Evolutionary conservation across 2,888 invertebrate species (phyloP).

Genomic region (Athripsodes cinereus): DNA sequence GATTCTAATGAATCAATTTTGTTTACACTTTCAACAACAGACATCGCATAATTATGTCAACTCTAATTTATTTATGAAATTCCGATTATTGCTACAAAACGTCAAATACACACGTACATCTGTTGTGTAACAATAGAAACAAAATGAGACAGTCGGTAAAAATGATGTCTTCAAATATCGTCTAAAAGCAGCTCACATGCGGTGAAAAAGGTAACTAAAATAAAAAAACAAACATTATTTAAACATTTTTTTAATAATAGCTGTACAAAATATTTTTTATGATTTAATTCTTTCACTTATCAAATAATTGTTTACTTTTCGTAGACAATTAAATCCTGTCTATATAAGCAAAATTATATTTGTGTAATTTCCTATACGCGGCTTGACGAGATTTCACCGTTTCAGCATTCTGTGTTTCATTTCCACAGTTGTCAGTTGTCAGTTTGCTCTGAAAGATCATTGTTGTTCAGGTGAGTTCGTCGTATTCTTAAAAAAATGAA

Average conservation of each 20-base stretch:
- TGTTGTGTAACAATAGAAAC: too few species aligned
- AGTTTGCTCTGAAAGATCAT: background rate
- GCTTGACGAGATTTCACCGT: too few species aligned
- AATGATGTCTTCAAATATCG: too few species aligned
- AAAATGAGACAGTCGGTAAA: too few species aligned
- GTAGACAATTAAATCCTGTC: background rate
- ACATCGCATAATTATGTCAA: too few species aligned
- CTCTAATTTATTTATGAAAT: too few species aligned
- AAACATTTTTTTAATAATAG: background rate
- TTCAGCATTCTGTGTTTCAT: background rate
- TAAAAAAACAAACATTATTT: background rate
- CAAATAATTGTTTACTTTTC: background rate
- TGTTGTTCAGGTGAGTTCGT: background rate
- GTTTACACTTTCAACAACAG: too few species aligned
- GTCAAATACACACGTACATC: too few species aligned
- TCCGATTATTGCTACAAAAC: too few species aligned
- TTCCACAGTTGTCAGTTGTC: background rate
- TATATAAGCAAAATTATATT: too few species aligned
- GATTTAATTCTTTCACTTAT: background rate
- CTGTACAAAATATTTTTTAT: background rate
- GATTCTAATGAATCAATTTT: constrained; percentile 39
- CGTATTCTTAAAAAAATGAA: background rate
- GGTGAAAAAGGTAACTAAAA: background rate
- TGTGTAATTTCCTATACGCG: too few species aligned
- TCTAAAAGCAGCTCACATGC: background rate